Evolutionary conservation across 2,797 vertebrate genomes (phyloP), one percentile per base, ranked within the genome.

Genomic region (Gymnopithys bicolor): DNA sequence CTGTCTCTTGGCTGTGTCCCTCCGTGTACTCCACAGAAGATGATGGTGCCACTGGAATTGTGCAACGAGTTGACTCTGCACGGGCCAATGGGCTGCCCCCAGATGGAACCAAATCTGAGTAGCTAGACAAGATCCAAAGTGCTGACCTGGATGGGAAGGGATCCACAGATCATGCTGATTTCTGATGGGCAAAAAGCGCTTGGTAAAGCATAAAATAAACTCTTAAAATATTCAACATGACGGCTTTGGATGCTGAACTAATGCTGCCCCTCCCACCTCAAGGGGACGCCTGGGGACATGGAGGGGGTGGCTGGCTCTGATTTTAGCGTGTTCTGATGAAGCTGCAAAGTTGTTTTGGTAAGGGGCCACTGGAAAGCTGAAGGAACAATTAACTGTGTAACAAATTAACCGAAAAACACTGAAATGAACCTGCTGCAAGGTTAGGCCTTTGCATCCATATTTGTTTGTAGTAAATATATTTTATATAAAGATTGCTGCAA

Each of bases 121-220:
- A 86, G 94, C 92, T 85, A 95, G 90, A 92, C 93, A 80, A 77
- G 93, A 78, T 69, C 14, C 58, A 86, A 95, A 94, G 56, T 94
- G 96, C 96, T 96, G 95, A 95, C 52, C 82, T 76, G 87, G 66
- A 62, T 60, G 93, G 94, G 95, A 96, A 90, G 59, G 63, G 66
- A 88, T 33, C 89, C 92, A 93, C n/a, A 95, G 91, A 94, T 90
- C 5, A 67, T 24, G 32, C 69, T 67, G 94, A 97, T 91, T 63
- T 51, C 67, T 74, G 6, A 73, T 52, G 74, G 78, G 87, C 52
- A 90, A 51, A 76, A 89, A 91, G 63, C 21, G 83, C 91, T 90
- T 79, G 51, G 70, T 39, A 63, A 90, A 91, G 96, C 91, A 66
- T 35, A 74, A 93, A 87, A 60, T 52, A 75, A 91, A 76, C 63